Evolutionary conservation across 2,113 vertebrate species (phyloP).

Genomic region (Craseonycteris thonglongyai): DNA sequence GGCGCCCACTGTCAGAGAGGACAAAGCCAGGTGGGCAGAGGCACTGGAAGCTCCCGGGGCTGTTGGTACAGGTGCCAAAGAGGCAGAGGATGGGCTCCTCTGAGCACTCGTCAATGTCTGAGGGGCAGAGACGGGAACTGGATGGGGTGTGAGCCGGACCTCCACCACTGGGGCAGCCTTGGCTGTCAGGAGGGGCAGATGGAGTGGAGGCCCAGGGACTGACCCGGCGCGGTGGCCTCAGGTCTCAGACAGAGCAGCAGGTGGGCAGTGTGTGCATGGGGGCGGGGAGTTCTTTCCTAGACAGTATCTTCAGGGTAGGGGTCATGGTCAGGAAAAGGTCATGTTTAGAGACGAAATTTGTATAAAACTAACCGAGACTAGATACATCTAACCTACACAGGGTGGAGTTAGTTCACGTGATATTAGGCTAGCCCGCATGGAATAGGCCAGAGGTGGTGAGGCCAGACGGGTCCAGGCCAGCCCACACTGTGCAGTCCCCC

Average conservation of each 20-base stretch:
- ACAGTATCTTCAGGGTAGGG: background rate
- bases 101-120: slow-evolving; percentile 93
- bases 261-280: background rate
- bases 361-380: background rate
- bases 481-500: background rate
- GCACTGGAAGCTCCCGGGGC: slow-evolving; percentile 92
- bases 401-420: background rate
- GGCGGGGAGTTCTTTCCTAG: background rate
- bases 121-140: background rate
- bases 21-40: slow-evolving; percentile 89
- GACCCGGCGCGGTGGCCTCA: background rate
- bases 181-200: background rate
- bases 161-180: rapidly evolving
- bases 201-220: background rate
- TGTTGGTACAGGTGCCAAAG: slow-evolving; percentile 92
- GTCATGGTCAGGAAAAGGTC: background rate
- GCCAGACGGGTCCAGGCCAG: background rate
- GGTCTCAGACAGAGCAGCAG: background rate
- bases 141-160: background rate
- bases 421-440: background rate
- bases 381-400: background rate
- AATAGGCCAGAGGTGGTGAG: background rate
- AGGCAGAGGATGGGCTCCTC: slow-evolving; percentile 91
- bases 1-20: slow-evolving; percentile 88
- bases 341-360: background rate